Base-by-base conservation (phyloP, 2,797 vertebrate genomes). In the Tiaroga cobitis region DNA sequence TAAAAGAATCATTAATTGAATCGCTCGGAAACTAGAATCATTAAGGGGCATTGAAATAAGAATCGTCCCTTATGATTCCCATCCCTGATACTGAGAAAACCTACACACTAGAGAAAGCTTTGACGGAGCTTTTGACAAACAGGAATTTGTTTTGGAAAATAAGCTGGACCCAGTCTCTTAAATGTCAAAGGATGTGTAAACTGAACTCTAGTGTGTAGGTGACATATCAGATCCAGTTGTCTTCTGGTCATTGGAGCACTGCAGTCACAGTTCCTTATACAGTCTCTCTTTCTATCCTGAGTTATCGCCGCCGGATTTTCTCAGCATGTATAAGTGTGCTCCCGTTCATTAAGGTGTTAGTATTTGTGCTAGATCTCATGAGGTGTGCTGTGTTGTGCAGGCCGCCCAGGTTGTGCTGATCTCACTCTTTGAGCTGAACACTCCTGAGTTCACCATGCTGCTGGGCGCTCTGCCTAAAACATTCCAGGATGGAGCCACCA, bases 401-500 rank as follows among this genome's bases (percentile, higher is more conserved):
- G 97, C 97, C 54, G 97, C 97, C 81, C 96, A 97, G 89, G 94
- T 97, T 85, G 97, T 97, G 89, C 95, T 97, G 76, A 97, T 97
- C 92, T 96, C 97, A 80, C 96, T 97, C 80, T 97, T 97, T 92
- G 96, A 97, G 94, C 49, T 97, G 90, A 97, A 97, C 89, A 97
- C 97, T 21, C 97, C 97, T 0, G 97, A 97, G 93, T 97, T 97
- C 95, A 97, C 96, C 91, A 97, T 97, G 97, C 93, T 97, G 94
- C 95, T 97, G 92, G 97, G 96, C 90, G 97, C 97, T 90, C 94
- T 97, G 94, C 97, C 97, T 82, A 97, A 97, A 95, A 97, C 97
- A 91, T 97, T 97, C 94, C 97, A 97, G 94, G 97, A 97, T 89
- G 97, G 97, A 92, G 96, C 97, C 93, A 97, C 97, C 91, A 97